phyloP scores from a whole-genome alignment of 2,113 vertebrate species.

The Pseudorhombus dupliciocellatus region DNA sequence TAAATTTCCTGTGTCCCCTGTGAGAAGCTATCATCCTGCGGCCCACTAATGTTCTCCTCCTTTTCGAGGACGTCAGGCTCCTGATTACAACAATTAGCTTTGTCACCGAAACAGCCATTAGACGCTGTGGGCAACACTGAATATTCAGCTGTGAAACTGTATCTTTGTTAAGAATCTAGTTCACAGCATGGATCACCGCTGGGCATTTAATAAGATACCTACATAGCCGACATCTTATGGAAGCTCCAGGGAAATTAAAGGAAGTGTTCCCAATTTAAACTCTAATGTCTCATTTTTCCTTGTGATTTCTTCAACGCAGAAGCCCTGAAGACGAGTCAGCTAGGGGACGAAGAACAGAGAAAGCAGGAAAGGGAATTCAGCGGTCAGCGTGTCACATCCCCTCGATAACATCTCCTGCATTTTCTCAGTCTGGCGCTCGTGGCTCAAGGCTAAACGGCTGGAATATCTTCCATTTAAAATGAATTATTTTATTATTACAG shows the following conservation, averaged over 20 bases:
- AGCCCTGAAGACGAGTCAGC: slow-evolving; percentile 23
- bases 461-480: neutral
- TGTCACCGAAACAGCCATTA: slow-evolving; percentile 26
- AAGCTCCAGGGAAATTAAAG: slow-evolving; percentile 58
- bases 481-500: neutral
- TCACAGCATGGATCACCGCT: slow-evolving; percentile 28
- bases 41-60: slow-evolving; percentile 25
- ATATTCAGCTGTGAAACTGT: slow-evolving; percentile 32
- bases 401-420: neutral
- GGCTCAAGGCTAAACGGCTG: neutral
- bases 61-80: slow-evolving; percentile 5
- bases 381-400: slow-evolving; percentile 7
- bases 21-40: slow-evolving; percentile 41
- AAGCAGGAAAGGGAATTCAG: neutral
- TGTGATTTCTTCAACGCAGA: slow-evolving; percentile 36
- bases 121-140: neutral
- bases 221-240: slow-evolving; percentile 20
- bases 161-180: slow-evolving; percentile 30
- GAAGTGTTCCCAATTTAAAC: slow-evolving; percentile 32
- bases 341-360: slow-evolving; percentile 1
- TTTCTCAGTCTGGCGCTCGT: slow-evolving; percentile 4
- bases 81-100: slow-evolving; percentile 58
- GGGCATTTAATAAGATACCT: slow-evolving; percentile 41
- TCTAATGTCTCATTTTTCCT: slow-evolving; percentile 25
- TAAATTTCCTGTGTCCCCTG: neutral